A percentile compares a stretch with the other conserved stretches of the same genome.
These are phyloP conservation scores for Lota lota DNA, from an alignment of 2,113 vertebrate species.

Conservation along the genomic window DNA sequence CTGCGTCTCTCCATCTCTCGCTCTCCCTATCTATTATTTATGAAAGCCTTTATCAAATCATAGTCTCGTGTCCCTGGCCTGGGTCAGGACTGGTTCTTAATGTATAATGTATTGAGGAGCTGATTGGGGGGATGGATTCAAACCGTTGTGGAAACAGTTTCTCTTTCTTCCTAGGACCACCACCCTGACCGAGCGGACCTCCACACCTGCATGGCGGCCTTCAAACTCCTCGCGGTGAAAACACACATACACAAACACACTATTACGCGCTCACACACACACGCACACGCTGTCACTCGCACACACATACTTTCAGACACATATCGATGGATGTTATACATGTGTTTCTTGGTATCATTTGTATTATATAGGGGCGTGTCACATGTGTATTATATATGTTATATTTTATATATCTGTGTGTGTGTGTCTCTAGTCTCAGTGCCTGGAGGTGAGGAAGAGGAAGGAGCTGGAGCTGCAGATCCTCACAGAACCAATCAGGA, in stretches of 20 bases:
- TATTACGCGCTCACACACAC: background rate
- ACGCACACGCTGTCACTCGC: background rate
- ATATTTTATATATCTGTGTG: too few relatives aligned
- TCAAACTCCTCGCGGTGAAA: slow-evolving; percentile 90
- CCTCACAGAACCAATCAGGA: slow-evolving; percentile 88
- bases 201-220: slow-evolving; percentile 85
- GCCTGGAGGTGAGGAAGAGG: slow-evolving; percentile 90
- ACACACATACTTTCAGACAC: background rate
- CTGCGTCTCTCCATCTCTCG: too few relatives aligned
- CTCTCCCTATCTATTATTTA: too few relatives aligned
- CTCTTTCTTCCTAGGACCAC: slow-evolving; percentile 77
- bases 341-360: background rate
- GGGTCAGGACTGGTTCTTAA: too few relatives aligned
- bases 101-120: too few relatives aligned
- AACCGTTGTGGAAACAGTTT: background rate
- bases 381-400: too few relatives aligned
- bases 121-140: background rate
- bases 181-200: slow-evolving; percentile 91
- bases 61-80: too few relatives aligned
- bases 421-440: slow-evolving; percentile 76
- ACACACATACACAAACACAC: background rate
- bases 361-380: too few relatives aligned
- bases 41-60: too few relatives aligned
- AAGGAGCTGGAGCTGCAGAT: slow-evolving; percentile 95
- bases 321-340: background rate